These are phyloP conservation scores for Mustela lutreola DNA, from an alignment of 2,113 vertebrate genomes.

Conservation along the genomic window DNA sequence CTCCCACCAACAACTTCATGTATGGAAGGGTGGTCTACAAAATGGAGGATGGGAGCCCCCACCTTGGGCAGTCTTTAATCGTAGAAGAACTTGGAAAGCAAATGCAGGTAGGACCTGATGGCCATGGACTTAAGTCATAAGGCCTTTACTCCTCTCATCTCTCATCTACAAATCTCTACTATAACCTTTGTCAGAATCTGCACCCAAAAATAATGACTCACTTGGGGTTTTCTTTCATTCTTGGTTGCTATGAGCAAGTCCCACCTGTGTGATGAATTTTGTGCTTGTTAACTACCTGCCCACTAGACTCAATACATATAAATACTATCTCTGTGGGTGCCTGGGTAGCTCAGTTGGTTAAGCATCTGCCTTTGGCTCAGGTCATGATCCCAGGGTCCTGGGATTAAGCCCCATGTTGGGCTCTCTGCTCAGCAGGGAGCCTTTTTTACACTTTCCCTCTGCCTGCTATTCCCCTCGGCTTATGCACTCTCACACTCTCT, in stretches of 20 bases:
- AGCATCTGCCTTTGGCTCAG: no score
- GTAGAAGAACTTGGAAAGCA: slow-evolving; percentile 18
- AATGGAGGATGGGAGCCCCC: background rate
- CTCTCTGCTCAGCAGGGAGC: no score
- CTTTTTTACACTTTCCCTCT: no score
- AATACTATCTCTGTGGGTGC: background rate
- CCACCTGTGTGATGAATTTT: background rate
- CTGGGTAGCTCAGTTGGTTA: no score
- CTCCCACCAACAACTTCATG: background rate
- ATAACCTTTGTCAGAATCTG: background rate
- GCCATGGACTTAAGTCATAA: background rate
- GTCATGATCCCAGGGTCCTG: no score
- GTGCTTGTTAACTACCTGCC: background rate
- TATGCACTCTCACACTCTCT: no score
- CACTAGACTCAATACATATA: background rate
- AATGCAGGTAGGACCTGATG: background rate
- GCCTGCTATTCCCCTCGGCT: no score
- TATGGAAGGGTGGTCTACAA: background rate
- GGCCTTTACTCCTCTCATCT: background rate
- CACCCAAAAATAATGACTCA: background rate
- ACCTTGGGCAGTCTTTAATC: background rate
- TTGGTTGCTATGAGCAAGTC: slow-evolving; percentile 13
- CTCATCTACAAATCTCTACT: background rate
- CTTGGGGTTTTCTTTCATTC: background rate
- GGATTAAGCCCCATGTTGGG: no score